Base-by-base conservation (phyloP, 2,888 invertebrate genomes). In the Atherix ibis region DNA sequence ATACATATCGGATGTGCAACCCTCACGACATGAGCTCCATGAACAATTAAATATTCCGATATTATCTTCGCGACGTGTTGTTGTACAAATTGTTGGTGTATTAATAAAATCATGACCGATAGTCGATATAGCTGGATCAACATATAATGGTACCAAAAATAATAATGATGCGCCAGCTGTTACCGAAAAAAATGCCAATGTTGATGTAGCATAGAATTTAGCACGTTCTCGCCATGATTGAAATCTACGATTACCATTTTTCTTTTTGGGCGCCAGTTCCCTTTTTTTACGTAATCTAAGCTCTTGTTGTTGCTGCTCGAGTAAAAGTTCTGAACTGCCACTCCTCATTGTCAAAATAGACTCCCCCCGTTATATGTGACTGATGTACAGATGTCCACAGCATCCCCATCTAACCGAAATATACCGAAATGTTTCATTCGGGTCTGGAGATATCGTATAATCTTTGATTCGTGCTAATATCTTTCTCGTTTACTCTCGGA, bases 21-120 rank as follows among this genome's bases (percentile, higher is more conserved):
- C 88, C 63, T 87, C 87, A 48, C 84, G 71, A 53, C 88, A 89
- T 27, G 87, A 87, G 31, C 85, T 77, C 88, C 88, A 88, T 34
- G 85, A 81, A 56, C 88, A 89, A 56, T 88, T 88, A 38, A 80
- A 80, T 39, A 88, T 65, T 4, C 88, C 88, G 54, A 82, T 76
- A 19, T 81, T 79, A 54, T 83, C 82, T 36, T 82, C 73, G 53
- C 85, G 84, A 44, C 78, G 76, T 32, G 80, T 79, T 17, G 80
- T 80, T 28, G 81, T 70, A 54, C 88, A 88, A 33, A 84, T 74
- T 12, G 85, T 85, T 12, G 88, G 80, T 53, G 75, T 74, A 29
- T 83, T 80, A 42, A 83, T 79, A 52, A 84, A 88, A 55, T 88
- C 84, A 26, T 88, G 84, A 50, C 85, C 67, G 42, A 88, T 74